phyloP scores from a whole-genome alignment of 2,888 invertebrate genomes.

The Linnaemya vulpina region DNA sequence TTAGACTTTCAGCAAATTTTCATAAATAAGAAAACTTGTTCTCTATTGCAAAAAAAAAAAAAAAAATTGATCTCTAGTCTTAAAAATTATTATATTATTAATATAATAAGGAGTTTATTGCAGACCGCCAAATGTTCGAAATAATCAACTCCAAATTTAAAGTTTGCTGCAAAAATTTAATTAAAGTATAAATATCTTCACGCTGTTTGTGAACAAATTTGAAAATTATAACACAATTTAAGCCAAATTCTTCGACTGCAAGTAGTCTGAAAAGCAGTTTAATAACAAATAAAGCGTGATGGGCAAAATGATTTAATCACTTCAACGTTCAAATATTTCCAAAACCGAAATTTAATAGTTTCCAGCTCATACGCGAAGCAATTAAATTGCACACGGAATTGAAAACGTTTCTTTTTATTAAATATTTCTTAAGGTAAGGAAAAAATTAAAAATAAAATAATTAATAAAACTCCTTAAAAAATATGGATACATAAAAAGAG shows the following conservation, averaged over 20 bases:
- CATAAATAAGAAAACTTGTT: too few species aligned
- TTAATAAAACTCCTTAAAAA: conserved; percentile 11
- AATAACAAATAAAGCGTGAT: background rate
- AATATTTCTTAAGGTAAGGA: too few species aligned
- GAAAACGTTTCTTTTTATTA: background rate
- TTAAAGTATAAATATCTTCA: background rate
- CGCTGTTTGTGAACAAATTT: background rate
- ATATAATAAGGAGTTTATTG: too few species aligned
- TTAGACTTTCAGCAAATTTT: too few species aligned
- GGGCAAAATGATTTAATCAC: conserved; percentile 26
- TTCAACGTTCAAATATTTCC: conserved; percentile 2
- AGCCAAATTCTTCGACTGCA: conserved; percentile 19
- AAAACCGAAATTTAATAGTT: background rate
- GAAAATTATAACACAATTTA: background rate
- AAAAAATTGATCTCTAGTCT: too few species aligned
- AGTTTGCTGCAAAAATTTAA: background rate
- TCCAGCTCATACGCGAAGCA: conserved; percentile 15
- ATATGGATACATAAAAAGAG: conserved; percentile 16
- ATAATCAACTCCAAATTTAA: background rate
- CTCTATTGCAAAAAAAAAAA: too few species aligned
- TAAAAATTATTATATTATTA: too few species aligned
- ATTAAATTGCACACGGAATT: conserved; percentile 32
- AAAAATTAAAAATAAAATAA: conserved; percentile 8
- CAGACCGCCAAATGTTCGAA: background rate
- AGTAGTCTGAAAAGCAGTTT: background rate